These are phyloP conservation scores for Desoria tigrina DNA, from an alignment of 2,888 invertebrate genomes.

Conservation along the genomic window DNA sequence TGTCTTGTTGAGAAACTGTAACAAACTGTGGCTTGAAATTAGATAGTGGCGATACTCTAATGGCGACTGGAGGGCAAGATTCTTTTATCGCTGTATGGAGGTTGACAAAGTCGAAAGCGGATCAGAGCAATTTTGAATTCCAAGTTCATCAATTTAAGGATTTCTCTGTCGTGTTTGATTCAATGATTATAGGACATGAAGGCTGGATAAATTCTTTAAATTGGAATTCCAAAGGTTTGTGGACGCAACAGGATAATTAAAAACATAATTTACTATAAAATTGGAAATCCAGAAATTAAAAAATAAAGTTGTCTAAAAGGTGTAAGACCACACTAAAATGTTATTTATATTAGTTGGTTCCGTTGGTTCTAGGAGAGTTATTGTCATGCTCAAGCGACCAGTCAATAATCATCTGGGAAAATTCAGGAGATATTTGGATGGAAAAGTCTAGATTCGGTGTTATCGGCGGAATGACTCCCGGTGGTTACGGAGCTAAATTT, in stretches of 20 bases:
- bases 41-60: constrained; percentile 43
- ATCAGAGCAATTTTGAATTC: constrained; percentile 48
- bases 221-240: constrained; percentile 41
- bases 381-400: constrained; percentile 91
- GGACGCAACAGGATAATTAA: background rate
- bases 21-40: background rate
- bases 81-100: constrained; percentile 51
- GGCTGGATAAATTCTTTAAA: constrained; percentile 52
- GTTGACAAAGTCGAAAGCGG: constrained; percentile 35
- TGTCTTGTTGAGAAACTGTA: no score
- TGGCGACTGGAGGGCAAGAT: constrained; percentile 51
- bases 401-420: constrained; percentile 86
- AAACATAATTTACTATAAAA: background rate
- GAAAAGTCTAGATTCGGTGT: constrained; percentile 84
- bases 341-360: no score
- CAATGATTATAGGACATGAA: constrained; percentile 53
- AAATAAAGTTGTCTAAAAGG: no score
- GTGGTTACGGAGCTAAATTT: constrained; percentile 86
- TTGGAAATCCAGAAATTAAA: background rate
- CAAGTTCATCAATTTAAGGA: constrained; percentile 46
- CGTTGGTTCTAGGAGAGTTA: constrained; percentile 58
- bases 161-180: constrained; percentile 50
- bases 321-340: no score
- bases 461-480: constrained; percentile 90
- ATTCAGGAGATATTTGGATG: constrained; percentile 72